Evolutionary conservation across 1,140 invertebrate genomes (phyloP).

Genomic region (Leptinotarsa lineolata): DNA sequence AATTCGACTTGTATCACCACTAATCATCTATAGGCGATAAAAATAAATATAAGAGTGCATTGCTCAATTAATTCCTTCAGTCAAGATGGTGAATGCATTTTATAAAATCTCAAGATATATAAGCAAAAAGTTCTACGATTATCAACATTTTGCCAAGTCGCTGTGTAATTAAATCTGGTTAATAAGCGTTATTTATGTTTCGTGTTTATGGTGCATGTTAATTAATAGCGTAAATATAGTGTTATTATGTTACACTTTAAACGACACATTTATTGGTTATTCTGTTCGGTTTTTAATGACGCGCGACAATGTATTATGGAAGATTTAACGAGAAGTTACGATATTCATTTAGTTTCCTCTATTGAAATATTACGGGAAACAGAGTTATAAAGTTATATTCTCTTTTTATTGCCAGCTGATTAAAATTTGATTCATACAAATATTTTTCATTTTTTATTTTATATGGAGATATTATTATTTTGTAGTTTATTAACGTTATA

Average conservation of each 20-base stretch:
- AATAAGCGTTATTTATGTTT: conserved; percentile 9
- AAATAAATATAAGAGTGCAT: not conserved
- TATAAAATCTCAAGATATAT: not conserved
- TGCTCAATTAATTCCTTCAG: not conserved
- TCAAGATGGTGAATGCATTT: not conserved
- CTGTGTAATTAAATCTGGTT: not conserved
- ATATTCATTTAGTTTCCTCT: not conserved
- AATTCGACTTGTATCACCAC: too few species aligned
- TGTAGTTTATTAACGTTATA: too few species aligned
- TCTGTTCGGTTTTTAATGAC: conserved; percentile 3
- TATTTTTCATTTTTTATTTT: too few species aligned
- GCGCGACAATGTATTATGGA: not conserved
- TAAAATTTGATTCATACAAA: too few species aligned
- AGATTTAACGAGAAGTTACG: not conserved
- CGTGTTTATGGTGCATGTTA: not conserved
- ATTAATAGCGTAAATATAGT: not conserved
- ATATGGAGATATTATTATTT: too few species aligned
- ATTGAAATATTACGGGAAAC: not conserved
- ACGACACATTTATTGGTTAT: conserved; percentile 3
- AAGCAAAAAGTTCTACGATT: not conserved
- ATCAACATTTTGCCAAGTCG: conserved; percentile 5
- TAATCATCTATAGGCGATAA: not conserved
- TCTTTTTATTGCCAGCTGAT: too few species aligned
- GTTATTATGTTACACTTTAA: conserved; percentile 9
- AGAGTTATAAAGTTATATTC: not conserved